Percentiles rank a stretch among this genome's conserved stretches.
Conservation (phyloP, 2,888 invertebrate genomes). For the Tiliacea citrago region DNA sequence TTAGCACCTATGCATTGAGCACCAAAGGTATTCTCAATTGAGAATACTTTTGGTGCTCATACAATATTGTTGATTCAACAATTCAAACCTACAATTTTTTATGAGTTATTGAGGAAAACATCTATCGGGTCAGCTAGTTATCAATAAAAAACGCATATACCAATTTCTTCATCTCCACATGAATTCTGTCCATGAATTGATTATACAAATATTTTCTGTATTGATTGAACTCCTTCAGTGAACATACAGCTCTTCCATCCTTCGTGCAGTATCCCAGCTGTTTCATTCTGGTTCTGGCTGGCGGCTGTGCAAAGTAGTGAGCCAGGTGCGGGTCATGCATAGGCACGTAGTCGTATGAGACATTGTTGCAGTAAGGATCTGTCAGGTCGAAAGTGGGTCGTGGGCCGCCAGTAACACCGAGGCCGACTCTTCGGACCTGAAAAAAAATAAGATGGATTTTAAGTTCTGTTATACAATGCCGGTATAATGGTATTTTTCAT, state of each 20-base stretch:
- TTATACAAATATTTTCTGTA: conserved; percentile 91
- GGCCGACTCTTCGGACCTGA: conserved; percentile 84
- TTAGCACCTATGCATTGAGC: too few relatives aligned
- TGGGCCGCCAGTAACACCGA: conserved; percentile 80
- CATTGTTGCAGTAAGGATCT: conserved; percentile 87
- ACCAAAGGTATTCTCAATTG: too few relatives aligned
- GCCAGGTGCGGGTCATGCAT: conserved; percentile 91
- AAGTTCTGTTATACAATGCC: not conserved
- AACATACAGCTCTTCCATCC: conserved; percentile 91
- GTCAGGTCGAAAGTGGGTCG: conserved; percentile 84
- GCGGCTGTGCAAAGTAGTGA: conserved; percentile 86
- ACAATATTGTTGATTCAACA: too few relatives aligned
- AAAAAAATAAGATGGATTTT: conserved; percentile 21
- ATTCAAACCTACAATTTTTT: too few relatives aligned
- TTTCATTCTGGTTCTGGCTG: conserved; percentile 84
- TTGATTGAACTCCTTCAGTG: conserved; percentile 92
- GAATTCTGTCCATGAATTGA: conserved; percentile 89
- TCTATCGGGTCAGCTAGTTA: too few relatives aligned
- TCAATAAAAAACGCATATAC: conserved; percentile 65
- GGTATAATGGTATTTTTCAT: not conserved
- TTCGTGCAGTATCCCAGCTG: conserved; percentile 90
- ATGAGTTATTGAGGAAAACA: too few relatives aligned
- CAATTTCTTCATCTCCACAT: conserved; percentile 82
- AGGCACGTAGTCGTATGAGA: conserved; percentile 90
- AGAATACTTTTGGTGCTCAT: too few relatives aligned